A percentile compares a stretch with the other conserved stretches of the same genome.
Conservation (phyloP, 2,797 vertebrate genomes). For the Danio choprae region DNA sequence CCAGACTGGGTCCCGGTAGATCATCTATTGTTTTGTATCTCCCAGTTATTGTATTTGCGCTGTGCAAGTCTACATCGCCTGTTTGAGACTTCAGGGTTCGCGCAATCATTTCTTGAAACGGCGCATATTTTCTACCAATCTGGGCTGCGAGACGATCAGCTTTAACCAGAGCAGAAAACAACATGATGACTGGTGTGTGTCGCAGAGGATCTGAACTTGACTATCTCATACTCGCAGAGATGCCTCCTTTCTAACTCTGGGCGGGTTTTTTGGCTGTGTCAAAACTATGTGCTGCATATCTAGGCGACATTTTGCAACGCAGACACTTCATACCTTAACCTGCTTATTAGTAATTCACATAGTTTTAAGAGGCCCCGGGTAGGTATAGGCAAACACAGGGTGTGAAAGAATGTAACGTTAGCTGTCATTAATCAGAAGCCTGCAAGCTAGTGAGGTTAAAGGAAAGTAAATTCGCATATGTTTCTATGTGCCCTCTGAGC, state of each 20-base stretch:
- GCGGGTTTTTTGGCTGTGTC: not conserved
- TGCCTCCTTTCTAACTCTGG: not conserved
- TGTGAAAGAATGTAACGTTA: too few relatives aligned
- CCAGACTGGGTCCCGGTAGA: conserved; percentile 72
- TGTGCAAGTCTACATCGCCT: conserved; percentile 50
- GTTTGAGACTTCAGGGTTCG: conserved; percentile 29
- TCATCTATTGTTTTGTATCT: conserved; percentile 73
- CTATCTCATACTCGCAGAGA: too few relatives aligned
- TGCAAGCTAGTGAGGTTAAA: too few relatives aligned
- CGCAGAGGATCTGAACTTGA: too few relatives aligned
- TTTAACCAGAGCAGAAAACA: not conserved
- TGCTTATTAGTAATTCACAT: too few relatives aligned
- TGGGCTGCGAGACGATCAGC: not conserved
- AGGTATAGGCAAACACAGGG: too few relatives aligned
- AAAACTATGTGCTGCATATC: not conserved
- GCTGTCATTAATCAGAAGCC: too few relatives aligned
- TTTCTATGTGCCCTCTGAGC: too few relatives aligned
- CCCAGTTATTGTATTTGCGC: not conserved
- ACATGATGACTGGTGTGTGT: not conserved
- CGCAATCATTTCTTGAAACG: not conserved
- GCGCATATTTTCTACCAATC: not conserved
- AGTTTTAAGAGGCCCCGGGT: too few relatives aligned
- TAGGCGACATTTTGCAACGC: not conserved
- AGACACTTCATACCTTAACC: too few relatives aligned
- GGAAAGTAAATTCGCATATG: too few relatives aligned